These are phyloP conservation scores for Struthio camelus DNA, from an alignment of 2,113 vertebrate species.

Conservation along the genomic window DNA sequence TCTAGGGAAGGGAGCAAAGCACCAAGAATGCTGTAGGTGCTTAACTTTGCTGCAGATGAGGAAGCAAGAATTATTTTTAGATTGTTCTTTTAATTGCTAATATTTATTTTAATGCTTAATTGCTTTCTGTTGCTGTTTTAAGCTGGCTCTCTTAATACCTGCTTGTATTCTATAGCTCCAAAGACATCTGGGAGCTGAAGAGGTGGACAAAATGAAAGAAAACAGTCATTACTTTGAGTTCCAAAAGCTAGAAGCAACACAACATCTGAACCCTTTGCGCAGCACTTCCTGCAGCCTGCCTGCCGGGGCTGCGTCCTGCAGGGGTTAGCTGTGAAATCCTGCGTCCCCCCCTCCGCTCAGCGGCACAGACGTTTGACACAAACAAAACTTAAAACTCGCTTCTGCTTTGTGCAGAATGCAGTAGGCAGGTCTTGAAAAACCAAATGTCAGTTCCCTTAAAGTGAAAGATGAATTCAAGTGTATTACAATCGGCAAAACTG, in stretches of 20 bases:
- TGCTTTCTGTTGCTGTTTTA: not conserved
- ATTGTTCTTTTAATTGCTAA: not conserved
- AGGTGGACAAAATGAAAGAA: not conserved
- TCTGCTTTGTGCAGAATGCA: not conserved
- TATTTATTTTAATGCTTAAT: conserved; percentile 55
- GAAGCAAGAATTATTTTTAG: not conserved
- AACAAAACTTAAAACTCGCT: not conserved
- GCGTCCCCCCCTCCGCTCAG: not conserved
- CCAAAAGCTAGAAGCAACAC: not conserved
- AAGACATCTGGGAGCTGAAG: not conserved
- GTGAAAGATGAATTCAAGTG: not conserved
- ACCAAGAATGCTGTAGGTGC: not conserved
- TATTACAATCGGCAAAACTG: not conserved
- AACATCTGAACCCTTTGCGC: too few relatives aligned
- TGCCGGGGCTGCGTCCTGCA: not conserved
- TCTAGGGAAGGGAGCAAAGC: not conserved
- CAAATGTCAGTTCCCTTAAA: not conserved
- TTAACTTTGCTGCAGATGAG: conserved; percentile 32
- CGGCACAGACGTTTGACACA: not conserved
- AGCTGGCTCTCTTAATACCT: not conserved
- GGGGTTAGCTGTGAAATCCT: not conserved
- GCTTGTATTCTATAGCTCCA: not conserved
- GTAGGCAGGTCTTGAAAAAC: not conserved
- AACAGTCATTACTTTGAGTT: not conserved
- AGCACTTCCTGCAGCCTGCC: too few relatives aligned